Conservation (phyloP, 2,113 vertebrate genomes). For the Myodes glareolus region DNA sequence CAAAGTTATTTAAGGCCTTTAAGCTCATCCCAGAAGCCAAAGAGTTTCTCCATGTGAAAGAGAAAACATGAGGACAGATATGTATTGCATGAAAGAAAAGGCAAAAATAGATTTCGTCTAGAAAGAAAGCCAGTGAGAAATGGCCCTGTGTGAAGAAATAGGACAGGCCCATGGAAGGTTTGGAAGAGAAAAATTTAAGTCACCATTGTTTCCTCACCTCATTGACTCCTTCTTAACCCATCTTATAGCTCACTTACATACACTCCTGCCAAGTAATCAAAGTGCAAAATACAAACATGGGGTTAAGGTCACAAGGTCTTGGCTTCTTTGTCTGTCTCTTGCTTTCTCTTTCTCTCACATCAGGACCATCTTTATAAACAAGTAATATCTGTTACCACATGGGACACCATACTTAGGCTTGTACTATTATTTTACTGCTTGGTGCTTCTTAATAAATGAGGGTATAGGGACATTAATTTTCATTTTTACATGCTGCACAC, state of each 20-base stretch:
- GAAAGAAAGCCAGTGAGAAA: slow-evolving; percentile 37
- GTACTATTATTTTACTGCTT: not conserved
- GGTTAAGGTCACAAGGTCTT: not conserved
- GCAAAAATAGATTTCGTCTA: slow-evolving; percentile 64
- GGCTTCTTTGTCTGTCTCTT: not conserved
- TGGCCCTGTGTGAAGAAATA: slow-evolving; percentile 20
- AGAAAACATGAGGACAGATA: slow-evolving; percentile 62
- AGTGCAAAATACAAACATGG: not conserved
- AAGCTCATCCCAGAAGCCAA: slow-evolving; percentile 54
- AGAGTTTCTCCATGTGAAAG: slow-evolving; percentile 49
- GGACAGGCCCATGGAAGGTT: not conserved
- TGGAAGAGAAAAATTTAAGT: slow-evolving; percentile 22
- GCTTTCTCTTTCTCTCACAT: not conserved
- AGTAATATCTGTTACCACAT: not conserved
- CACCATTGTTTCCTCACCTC: not conserved
- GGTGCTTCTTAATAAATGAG: not conserved
- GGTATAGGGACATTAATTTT: not conserved
- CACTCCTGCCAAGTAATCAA: not conserved
- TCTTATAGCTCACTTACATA: not conserved
- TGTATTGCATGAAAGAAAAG: slow-evolving; percentile 58
- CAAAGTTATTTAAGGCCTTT: slow-evolving; percentile 73
- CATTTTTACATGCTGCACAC: not conserved
- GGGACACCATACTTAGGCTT: not conserved
- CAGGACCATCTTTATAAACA: not conserved
- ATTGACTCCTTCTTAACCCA: not conserved